These are phyloP conservation scores for Sphyrna mokarran DNA, from an alignment of 2,113 vertebrate genomes.

Conservation along the genomic window DNA sequence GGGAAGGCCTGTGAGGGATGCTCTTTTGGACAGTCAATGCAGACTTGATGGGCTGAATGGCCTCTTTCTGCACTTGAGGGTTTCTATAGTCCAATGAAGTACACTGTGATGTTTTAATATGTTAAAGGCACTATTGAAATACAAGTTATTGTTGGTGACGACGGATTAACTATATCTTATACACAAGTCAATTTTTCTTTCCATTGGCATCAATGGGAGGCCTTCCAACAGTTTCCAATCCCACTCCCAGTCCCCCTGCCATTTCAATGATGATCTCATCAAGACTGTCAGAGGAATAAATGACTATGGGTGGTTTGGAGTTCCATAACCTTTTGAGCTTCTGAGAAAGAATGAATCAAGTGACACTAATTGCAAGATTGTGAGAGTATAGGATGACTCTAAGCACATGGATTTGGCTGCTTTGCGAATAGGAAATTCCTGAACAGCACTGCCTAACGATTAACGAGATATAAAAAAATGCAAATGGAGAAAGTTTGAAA, in stretches of 20 bases:
- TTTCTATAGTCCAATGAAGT: not conserved
- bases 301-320: not conserved
- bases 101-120: not conserved
- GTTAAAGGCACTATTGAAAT: not conserved
- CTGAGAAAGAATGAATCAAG: conserved; percentile 1
- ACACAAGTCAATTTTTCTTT: not conserved
- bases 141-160: not conserved
- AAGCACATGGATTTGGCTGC: not conserved
- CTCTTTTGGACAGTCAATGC: too few species aligned
- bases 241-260: not conserved
- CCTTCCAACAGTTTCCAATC: not conserved
- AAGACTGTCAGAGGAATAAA: not conserved
- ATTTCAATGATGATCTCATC: not conserved
- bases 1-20: too few species aligned
- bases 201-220: not conserved
- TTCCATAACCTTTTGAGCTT: not conserved
- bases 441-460: not conserved
- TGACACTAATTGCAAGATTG: not conserved
- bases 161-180: not conserved
- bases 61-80: too few species aligned
- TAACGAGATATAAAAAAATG: not conserved
- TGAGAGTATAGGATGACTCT: not conserved
- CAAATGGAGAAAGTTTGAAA: not conserved
- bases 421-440: not conserved
- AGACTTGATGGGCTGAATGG: too few species aligned